Base-by-base conservation (phyloP, 2,113 vertebrate genomes). In the Micronisus gabar region DNA sequence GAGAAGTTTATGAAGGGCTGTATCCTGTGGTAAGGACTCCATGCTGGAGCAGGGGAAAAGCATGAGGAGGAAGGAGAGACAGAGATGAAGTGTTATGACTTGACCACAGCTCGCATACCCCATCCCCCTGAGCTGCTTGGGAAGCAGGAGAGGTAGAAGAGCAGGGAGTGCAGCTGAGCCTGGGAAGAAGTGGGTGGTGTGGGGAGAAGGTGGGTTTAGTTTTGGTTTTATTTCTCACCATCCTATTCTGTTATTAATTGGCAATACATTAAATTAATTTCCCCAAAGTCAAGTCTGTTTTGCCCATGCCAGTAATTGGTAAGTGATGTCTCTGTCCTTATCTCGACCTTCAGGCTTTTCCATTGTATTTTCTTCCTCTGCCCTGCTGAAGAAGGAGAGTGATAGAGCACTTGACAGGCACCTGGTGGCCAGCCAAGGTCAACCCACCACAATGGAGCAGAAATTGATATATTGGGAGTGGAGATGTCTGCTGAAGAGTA, bases 11-110 rank as follows among this genome's bases (percentile, higher is more conserved):
- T 53, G 58, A 50, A 48, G 55, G 25, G 15, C 45, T 48, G 15
- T 30, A 43, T 65, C 7, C 9, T 1, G 1, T 21, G 13, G 26
- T 30, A 47, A 63, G 25, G 29, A 50, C 0, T 0, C 12, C 23
- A 11, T 0, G 0, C 10, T 72, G 20, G 7, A 81, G 40, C 45
- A 72, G 32, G 5, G 14, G 6, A 85, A 81, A 15, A 70, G 7
- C 26, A 40, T 30, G 34, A 82, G 48, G 40, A 71, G 10, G 48
- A 72, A 80, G 48, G 21, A 90, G 10, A 0, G 4, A 62, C 1
- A 66, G n/a, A 50, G 10, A 30, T 55, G 3, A 75, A 61, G 6
- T 25, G 9, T 25, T 66, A 45, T 27, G 10, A 81, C 32, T n/a
- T 55, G 1, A 56, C 34, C 4, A 12, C 13, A 78, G 32, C 6